Conservation (phyloP, 37 sponge, comb jelly and placozoan species). For the Ephydatia muelleri region DNA sequence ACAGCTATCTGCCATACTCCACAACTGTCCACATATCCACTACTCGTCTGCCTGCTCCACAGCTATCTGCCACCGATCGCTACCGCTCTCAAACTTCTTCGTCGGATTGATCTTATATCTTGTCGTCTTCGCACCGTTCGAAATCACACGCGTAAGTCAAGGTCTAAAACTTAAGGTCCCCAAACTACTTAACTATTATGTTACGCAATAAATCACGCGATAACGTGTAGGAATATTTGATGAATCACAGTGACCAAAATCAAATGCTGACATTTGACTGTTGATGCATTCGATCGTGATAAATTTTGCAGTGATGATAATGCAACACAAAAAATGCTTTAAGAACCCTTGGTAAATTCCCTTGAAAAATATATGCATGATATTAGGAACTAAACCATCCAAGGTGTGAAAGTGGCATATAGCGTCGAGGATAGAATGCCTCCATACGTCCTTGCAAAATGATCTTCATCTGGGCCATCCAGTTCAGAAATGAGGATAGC, state of each 20-base stretch:
- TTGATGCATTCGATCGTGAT: too few relatives aligned
- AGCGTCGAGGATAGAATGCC: background rate
- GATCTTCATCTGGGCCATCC: background rate
- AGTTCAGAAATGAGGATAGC: background rate
- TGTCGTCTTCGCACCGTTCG: too few relatives aligned
- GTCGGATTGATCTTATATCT: too few relatives aligned
- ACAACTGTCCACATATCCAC: too few relatives aligned
- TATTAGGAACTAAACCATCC: background rate
- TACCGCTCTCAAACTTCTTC: too few relatives aligned
- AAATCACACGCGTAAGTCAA: too few relatives aligned
- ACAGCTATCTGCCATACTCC: too few relatives aligned
- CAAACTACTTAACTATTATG: too few relatives aligned
- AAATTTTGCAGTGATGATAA: background rate
- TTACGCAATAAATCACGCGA: too few relatives aligned
- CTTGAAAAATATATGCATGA: background rate
- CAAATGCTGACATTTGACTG: background rate
- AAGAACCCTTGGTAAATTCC: background rate
- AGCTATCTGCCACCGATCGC: too few relatives aligned
- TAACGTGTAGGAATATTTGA: background rate
- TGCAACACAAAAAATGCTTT: background rate
- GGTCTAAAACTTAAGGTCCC: too few relatives aligned
- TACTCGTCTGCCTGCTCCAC: too few relatives aligned
- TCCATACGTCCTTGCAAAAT: background rate
- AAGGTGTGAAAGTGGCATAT: background rate
- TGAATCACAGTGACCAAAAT: background rate